A percentile compares a stretch with the other conserved stretches of the same genome.
These are phyloP conservation scores for Tenthredo notha DNA, from an alignment of 2,888 invertebrate species.

Conservation along the genomic window DNA sequence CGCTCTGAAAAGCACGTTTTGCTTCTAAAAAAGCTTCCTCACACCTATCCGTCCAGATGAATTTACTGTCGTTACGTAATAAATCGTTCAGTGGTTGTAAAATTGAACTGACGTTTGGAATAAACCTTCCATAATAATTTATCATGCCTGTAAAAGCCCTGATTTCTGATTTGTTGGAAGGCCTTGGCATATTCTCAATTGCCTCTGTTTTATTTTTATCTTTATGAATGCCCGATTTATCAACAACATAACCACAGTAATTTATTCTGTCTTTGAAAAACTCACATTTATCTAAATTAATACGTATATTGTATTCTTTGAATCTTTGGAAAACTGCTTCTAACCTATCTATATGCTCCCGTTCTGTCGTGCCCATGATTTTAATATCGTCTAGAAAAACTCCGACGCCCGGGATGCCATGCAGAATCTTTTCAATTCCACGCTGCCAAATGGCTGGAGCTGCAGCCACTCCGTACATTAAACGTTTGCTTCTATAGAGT, in stretches of 20 bases:
- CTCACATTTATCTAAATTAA: slow-evolving; percentile 65
- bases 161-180: neutral
- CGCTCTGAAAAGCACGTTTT: slow-evolving; percentile 57
- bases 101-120: neutral
- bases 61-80: slow-evolving; percentile 62
- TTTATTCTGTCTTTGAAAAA: slow-evolving; percentile 65
- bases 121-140: neutral
- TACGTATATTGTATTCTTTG: slow-evolving; percentile 62
- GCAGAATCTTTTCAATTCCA: slow-evolving; percentile 65
- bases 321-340: slow-evolving; percentile 62
- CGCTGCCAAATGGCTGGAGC: slow-evolving; percentile 71
- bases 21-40: slow-evolving; percentile 62
- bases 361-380: slow-evolving; percentile 64
- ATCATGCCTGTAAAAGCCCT: neutral
- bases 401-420: slow-evolving; percentile 64
- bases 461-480: slow-evolving; percentile 69
- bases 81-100: neutral
- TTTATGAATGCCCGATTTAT: slow-evolving; percentile 38
- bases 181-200: neutral
- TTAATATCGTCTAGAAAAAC: slow-evolving; percentile 66
- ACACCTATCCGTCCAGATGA: slow-evolving; percentile 62
- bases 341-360: slow-evolving; percentile 61
- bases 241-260: slow-evolving; percentile 65
- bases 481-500: slow-evolving; percentile 66
- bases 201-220: slow-evolving; percentile 52